A percentile compares a stretch with the other conserved stretches of the same genome.
phyloP scores from a whole-genome alignment of 2,888 invertebrate genomes.

The Seira musarum region DNA sequence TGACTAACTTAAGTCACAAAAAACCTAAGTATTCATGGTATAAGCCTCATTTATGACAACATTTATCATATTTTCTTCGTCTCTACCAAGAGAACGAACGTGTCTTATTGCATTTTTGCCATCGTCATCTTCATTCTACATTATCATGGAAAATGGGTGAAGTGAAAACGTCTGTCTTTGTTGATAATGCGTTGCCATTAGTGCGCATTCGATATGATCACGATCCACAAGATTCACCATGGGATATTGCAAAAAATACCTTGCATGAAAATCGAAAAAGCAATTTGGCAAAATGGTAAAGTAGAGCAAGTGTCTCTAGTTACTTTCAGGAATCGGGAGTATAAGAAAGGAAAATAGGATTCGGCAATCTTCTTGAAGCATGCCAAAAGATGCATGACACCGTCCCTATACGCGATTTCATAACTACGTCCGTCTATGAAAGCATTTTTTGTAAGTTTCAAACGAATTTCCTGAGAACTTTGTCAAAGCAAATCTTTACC shows the following conservation, averaged over 20 bases:
- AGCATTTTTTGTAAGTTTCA: too few species aligned
- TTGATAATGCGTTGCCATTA: background rate
- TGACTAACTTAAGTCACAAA: slow-evolving; percentile 1
- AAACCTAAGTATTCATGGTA: background rate
- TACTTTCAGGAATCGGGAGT: background rate
- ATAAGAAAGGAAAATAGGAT: too few species aligned
- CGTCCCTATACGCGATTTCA: too few species aligned
- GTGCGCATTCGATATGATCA: background rate
- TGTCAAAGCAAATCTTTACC: too few species aligned
- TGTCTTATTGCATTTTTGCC: slow-evolving; percentile 2
- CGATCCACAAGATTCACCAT: background rate
- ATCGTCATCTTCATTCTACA: background rate
- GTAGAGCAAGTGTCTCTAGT: background rate
- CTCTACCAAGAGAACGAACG: background rate
- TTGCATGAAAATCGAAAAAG: slow-evolving; percentile 2
- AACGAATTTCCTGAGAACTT: too few species aligned
- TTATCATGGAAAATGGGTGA: slow-evolving; percentile 2
- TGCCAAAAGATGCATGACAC: too few species aligned
- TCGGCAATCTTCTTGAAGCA: too few species aligned
- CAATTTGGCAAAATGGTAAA: slow-evolving; percentile 1
- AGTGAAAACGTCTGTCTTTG: background rate
- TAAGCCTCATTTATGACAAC: slow-evolving; percentile 7
- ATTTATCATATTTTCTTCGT: background rate
- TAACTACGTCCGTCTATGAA: too few species aligned
- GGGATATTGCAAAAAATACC: background rate